Evolutionary conservation across 2,113 vertebrate species (phyloP).

Genomic region (Macaca mulatta): DNA sequence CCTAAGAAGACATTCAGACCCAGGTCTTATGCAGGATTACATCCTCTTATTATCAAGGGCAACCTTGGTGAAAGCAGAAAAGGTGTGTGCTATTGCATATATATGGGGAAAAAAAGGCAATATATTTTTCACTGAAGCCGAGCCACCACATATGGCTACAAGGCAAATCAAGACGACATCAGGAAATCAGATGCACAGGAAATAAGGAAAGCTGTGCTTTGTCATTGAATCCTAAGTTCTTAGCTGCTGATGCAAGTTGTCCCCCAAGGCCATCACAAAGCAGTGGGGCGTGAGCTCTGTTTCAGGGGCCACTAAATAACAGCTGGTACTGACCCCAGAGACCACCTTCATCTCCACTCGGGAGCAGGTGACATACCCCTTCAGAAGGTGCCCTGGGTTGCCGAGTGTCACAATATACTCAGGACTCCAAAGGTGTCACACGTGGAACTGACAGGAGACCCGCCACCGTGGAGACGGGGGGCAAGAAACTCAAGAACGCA

Average conservation of each 20-base stretch:
- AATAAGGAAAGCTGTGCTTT: slow-evolving; percentile 32
- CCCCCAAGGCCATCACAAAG: background rate
- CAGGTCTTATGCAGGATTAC: background rate
- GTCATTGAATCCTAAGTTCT: background rate
- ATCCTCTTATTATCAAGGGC: background rate
- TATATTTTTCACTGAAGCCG: slow-evolving; percentile 74
- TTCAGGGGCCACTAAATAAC: background rate
- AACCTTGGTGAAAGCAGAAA: background rate
- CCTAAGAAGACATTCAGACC: slow-evolving; percentile 6
- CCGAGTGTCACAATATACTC: background rate
- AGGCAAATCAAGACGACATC: slow-evolving; percentile 37
- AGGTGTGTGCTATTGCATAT: background rate
- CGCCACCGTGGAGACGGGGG: background rate
- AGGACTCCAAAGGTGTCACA: slow-evolving; percentile 12
- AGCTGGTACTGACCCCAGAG: background rate
- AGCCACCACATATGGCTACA: slow-evolving; percentile 53
- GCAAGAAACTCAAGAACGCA: background rate
- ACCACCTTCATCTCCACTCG: background rate
- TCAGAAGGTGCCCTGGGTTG: background rate
- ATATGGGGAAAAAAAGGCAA: slow-evolving; percentile 74
- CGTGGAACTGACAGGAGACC: background rate
- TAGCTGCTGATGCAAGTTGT: background rate
- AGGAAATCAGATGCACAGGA: background rate
- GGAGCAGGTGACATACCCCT: background rate
- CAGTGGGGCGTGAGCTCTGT: background rate